A percentile compares a stretch with the other conserved stretches of the same genome.
phyloP scores from a whole-genome alignment of 2,113 vertebrate species.

The Notiomystis cincta region DNA sequence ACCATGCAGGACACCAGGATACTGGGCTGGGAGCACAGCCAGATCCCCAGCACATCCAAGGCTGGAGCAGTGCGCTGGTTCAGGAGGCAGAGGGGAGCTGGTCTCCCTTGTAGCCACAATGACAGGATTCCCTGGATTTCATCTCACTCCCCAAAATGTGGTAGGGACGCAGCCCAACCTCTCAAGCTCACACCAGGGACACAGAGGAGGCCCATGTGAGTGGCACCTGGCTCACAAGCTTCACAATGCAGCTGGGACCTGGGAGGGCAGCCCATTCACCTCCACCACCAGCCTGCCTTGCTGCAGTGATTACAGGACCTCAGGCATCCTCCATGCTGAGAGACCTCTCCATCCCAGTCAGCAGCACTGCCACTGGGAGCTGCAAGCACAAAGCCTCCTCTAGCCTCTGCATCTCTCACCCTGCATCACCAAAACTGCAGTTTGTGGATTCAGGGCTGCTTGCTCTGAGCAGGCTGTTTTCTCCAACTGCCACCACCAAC shows the following conservation, averaged over 20 bases:
- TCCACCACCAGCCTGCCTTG: neutral
- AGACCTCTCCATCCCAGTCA: neutral
- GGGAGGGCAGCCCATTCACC: fast-evolving
- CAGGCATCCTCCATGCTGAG: neutral
- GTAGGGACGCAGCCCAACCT: neutral
- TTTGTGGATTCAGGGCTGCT: neutral
- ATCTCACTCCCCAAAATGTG: neutral
- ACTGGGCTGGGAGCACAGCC: neutral
- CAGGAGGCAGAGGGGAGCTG: neutral
- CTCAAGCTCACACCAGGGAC: fast-evolving
- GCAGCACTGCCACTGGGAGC: neutral
- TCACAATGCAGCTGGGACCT: neutral
- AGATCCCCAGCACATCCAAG: fast-evolving
- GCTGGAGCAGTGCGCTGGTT: neutral
- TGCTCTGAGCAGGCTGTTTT: neutral
- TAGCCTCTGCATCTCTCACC: fast-evolving
- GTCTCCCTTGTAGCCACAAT: neutral
- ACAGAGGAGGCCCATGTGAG: neutral
- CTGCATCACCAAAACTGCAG: neutral
- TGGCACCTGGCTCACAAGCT: neutral
- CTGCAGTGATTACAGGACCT: neutral
- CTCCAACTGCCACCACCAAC: neutral
- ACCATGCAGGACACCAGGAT: fast-evolving
- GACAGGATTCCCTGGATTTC: neutral
- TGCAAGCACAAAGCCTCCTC: neutral